phyloP scores from a whole-genome alignment of 2,113 vertebrate species.

The Sigmodon hispidus region DNA sequence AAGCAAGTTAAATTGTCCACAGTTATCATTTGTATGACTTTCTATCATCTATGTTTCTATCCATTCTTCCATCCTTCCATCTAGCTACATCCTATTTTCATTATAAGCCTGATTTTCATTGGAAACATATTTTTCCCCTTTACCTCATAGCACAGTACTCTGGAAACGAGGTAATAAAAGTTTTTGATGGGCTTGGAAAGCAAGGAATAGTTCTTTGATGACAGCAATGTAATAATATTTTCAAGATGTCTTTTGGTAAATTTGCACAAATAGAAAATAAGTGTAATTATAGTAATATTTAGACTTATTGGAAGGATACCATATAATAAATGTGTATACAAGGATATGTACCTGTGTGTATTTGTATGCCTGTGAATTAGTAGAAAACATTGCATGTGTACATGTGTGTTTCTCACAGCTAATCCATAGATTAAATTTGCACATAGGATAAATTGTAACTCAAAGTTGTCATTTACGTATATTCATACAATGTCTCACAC shows the following conservation, averaged over 20 bases:
- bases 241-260: slow-evolving; percentile 1
- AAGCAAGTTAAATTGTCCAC: too few relatives aligned
- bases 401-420: neutral
- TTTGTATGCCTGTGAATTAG: neutral
- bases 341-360: neutral
- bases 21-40: neutral
- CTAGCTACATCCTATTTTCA: neutral
- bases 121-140: neutral
- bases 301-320: neutral
- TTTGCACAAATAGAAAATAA: slow-evolving; percentile 20
- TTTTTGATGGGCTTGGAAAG: neutral
- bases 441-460: neutral
- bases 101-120: neutral
- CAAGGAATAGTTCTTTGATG: neutral
- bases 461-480: neutral
- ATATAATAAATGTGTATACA: neutral
- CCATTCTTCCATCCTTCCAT: neutral
- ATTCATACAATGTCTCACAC: neutral
- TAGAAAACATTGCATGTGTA: neutral
- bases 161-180: neutral
- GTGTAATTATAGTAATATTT: neutral
- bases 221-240: neutral
- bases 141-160: neutral
- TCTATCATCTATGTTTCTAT: neutral
- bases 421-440: neutral